Base-by-base conservation (phyloP, 2,113 vertebrate species). In the Haemorhous mexicanus region DNA sequence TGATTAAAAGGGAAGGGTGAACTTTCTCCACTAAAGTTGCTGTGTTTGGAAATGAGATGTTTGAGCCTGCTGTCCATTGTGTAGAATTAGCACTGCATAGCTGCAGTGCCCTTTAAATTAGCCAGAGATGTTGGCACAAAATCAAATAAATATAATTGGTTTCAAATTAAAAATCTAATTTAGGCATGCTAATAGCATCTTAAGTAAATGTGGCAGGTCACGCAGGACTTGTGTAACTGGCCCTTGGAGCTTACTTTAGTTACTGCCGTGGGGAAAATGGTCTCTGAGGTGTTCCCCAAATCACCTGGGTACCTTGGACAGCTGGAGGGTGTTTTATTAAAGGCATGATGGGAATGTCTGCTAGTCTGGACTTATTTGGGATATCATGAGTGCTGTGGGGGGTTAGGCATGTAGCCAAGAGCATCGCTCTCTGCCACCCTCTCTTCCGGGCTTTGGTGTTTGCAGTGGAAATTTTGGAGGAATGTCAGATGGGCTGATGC, bases 141-240 rank as follows among this genome's bases (percentile, higher is more conserved):
- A 93, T 94, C 78, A 93, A 96, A 93, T 95, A 90, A 95, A 96
- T 96, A 89, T 84, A 92, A 94, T 93, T 80, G 58, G 85, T 97
- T 96, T 92, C 92, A 91, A 90, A 96, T 83, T 43, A 89, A 92
- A 97, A 94, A 96, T 96, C 94, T 96, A 91, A 96, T 95, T 95
- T 94, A 43, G 68, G 91, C 90, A 75, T 61, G 92, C 82, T 95
- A 95, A 95, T 94, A 86, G 87, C 89, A 66, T 86, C 87, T 92
- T 91, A 95, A 95, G 78, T 93, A 94, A 97, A 94, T 32, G 83
- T 93, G 76, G 94, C 55, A 59, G 73, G 90, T 91, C 84, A 61
- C 3, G 21, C 58, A 95, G 82, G 72, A 70, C 82, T 94, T 86
- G 77, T 76, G 70, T 83, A 74, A 73, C 90, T 88, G 56, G 69